Base-by-base conservation (phyloP, 1,140 invertebrate species). In the Archivesica marissinica region DNA sequence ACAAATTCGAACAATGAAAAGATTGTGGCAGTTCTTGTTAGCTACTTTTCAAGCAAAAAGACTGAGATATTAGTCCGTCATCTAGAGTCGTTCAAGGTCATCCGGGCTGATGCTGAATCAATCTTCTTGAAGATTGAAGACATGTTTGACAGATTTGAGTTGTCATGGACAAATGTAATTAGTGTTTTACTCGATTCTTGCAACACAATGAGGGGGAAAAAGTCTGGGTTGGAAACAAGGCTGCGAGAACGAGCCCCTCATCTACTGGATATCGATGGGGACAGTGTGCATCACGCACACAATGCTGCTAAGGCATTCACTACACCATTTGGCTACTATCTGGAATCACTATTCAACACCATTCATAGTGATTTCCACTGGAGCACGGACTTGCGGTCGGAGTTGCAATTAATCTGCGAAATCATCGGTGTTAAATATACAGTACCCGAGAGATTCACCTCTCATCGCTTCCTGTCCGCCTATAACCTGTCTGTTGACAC, bases 1-100 rank as follows among this genome's bases (percentile, higher is more conserved):
- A 86, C 85, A 56, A 86, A 86, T 52, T 75, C 61, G 13, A 82
- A 72, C 44, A 82, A 77, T 56, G 79, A 86, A 38, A 86, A 86
- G 52, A 66, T 86, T 4, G n/a, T 86, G 28, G 82, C 81, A 41
- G 39, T 81, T 13, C 33, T 86, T 20, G 78, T 81, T 1, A 54
- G 78, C 44, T 77, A 82, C 72, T 86, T 66, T 82, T 78, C 77
- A 70, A 72, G 56, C 13, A 59, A 76, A 25, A 23, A 28, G 25
- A 50, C 23, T 1, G 39, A 82, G 59, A 54, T 76, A 11, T 39
- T 25, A 54, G 2, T 74, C n/a, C 41, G 33, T 9, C 79, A 83
- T 33, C 30, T 82, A 17, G 61, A 78, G 0, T 82, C 78, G n/a
- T 47, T 61, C 33, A 56, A 17, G 13, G 68, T 74, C 56, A 86